A percentile compares a stretch with the other conserved stretches of the same genome.
Evolutionary conservation across 30 jellyfish, hydroid and myxozoan genomes (phyloP).

Genomic region (Cassiopea xamachana): DNA sequence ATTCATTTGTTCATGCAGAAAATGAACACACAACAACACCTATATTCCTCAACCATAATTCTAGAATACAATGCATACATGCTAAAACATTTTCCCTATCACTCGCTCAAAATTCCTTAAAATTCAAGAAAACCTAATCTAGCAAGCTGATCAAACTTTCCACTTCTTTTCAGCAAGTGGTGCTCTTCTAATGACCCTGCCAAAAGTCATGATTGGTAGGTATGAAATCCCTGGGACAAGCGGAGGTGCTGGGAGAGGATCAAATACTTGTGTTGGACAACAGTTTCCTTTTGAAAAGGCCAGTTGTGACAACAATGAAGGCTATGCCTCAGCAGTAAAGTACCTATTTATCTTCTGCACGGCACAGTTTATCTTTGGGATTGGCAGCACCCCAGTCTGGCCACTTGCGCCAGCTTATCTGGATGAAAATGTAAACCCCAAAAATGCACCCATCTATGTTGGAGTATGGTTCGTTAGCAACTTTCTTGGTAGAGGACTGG

Average conservation of each 20-base stretch:
- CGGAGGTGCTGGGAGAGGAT: neutral
- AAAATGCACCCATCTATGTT: conserved; percentile 81
- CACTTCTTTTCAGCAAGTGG: conserved; percentile 74
- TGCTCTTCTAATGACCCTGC: conserved; percentile 75
- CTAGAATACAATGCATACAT: too few relatives aligned
- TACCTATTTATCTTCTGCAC: conserved; percentile 50
- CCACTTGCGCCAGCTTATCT: conserved; percentile 90
- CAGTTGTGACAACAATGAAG: conserved; percentile 13
- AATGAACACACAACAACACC: too few relatives aligned
- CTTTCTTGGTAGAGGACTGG: conserved; percentile 90
- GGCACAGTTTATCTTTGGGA: conserved; percentile 86
- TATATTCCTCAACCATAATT: too few relatives aligned
- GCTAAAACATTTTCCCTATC: too few relatives aligned
- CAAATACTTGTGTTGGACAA: conserved; percentile 40
- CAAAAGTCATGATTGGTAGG: conserved; percentile 78
- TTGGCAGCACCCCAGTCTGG: conserved; percentile 86
- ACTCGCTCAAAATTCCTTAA: too few relatives aligned
- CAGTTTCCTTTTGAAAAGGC: conserved; percentile 7
- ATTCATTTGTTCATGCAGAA: neutral
- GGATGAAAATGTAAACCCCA: conserved; percentile 91
- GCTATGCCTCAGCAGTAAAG: conserved; percentile 19
- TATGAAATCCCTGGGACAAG: conserved; percentile 59
- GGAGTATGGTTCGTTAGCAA: conserved; percentile 84
- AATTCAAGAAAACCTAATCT: too few relatives aligned
- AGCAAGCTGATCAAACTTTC: too few relatives aligned